A percentile compares a stretch with the other conserved stretches of the same genome.
Evolutionary conservation across 2,113 vertebrate species (phyloP).

Genomic region (Empidonax traillii): DNA sequence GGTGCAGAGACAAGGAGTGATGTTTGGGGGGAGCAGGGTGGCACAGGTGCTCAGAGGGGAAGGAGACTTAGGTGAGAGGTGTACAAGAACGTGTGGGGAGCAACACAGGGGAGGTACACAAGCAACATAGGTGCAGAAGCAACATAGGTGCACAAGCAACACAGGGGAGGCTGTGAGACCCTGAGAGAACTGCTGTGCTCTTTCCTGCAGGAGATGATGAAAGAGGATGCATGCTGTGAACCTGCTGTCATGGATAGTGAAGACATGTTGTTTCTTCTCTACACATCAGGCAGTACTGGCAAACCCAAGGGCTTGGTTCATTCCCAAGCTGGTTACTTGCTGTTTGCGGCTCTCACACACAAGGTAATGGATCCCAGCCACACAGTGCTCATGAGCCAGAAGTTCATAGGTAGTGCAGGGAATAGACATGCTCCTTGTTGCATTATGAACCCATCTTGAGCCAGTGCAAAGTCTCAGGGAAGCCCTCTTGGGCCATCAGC

Average conservation of each 20-base stretch:
- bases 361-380: conserved; percentile 62
- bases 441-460: neutral
- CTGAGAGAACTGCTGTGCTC: neutral
- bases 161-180: neutral
- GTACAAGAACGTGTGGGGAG: neutral
- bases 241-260: conserved; percentile 79
- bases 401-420: neutral
- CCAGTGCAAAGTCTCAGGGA: neutral
- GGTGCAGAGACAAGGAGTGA: neutral
- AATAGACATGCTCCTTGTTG: neutral
- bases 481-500: neutral
- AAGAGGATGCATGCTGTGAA: conserved; percentile 75
- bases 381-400: neutral
- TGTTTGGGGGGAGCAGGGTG: too few species aligned
- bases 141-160: neutral
- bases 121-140: too few species aligned
- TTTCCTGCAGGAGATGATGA: conserved; percentile 75
- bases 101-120: neutral
- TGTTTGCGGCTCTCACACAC: conserved; percentile 79
- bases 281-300: conserved; percentile 82
- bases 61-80: neutral
- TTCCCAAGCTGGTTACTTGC: conserved; percentile 82
- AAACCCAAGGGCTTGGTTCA: conserved; percentile 83
- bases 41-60: neutral
- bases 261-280: conserved; percentile 79